These are phyloP conservation scores for Dipodomys merriami DNA, from an alignment of 2,113 vertebrate species.

Conservation along the genomic window DNA sequence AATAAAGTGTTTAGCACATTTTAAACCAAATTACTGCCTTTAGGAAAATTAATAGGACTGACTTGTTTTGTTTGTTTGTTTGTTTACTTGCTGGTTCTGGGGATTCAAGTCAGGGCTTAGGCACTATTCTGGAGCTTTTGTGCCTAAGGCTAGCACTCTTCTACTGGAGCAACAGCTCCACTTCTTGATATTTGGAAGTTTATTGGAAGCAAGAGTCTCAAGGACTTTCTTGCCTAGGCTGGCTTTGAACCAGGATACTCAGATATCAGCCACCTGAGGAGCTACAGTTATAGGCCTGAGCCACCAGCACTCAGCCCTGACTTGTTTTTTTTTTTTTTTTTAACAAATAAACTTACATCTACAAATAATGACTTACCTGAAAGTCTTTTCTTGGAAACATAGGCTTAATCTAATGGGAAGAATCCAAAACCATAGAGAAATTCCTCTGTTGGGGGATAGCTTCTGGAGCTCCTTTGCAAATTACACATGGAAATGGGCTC, in stretches of 20 bases:
- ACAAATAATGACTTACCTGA: constrained; percentile 42
- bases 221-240: too few relatives aligned
- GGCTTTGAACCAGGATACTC: too few relatives aligned
- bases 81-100: too few relatives aligned
- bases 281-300: too few relatives aligned
- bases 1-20: not conserved
- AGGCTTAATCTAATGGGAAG: not conserved
- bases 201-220: too few relatives aligned
- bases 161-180: too few relatives aligned
- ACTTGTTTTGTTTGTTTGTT: not conserved
- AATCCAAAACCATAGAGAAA: constrained; percentile 1
- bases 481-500: not conserved
- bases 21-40: not conserved
- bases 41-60: not conserved
- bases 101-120: too few relatives aligned
- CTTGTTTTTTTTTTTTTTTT: not conserved
- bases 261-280: too few relatives aligned
- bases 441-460: not conserved
- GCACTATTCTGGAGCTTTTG: too few relatives aligned
- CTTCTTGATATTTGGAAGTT: too few relatives aligned
- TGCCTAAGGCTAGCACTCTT: too few relatives aligned
- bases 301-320: too few relatives aligned
- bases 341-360: constrained; percentile 17
- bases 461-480: constrained; percentile 2
- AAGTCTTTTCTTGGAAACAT: not conserved